These are phyloP conservation scores for Erinaceus europaeus DNA, from an alignment of 2,113 vertebrate species.

Conservation along the genomic window DNA sequence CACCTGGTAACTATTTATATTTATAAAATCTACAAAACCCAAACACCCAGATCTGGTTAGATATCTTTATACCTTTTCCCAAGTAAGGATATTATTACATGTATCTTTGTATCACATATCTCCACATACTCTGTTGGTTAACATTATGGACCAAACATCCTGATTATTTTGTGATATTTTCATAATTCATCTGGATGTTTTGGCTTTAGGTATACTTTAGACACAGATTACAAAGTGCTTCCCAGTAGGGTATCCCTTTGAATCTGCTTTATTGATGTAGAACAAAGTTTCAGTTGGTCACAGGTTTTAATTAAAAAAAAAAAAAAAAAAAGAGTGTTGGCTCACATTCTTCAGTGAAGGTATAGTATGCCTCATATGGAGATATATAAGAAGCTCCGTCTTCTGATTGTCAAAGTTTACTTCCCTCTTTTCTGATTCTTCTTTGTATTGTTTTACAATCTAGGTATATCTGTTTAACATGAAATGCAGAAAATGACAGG, in stretches of 20 bases:
- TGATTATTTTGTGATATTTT: conserved; percentile 55
- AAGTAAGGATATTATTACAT: conserved; percentile 1
- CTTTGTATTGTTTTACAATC: conserved; percentile 86
- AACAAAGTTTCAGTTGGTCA: conserved; percentile 13
- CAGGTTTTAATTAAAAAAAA: conserved; percentile 37
- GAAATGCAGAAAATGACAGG: conserved; percentile 97
- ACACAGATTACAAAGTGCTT: conserved; percentile 39
- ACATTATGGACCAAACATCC: neutral
- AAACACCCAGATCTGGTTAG: neutral
- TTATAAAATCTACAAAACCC: neutral
- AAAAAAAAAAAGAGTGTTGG: conserved; percentile 44
- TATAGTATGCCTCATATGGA: neutral
- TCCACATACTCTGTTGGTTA: neutral
- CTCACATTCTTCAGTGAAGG: neutral
- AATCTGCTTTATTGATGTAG: neutral
- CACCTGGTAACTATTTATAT: neutral
- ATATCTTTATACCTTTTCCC: neutral
- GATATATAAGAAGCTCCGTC: conserved; percentile 33
- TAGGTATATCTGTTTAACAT: conserved; percentile 97
- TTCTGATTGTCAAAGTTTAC: conserved; percentile 66
- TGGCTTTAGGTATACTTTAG: conserved; percentile 44
- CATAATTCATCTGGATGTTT: conserved; percentile 24
- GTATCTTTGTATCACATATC: neutral
- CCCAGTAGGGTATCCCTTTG: conserved; percentile 32
- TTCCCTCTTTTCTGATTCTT: conserved; percentile 76